Percentiles rank a stretch among this genome's conserved stretches.
Evolutionary conservation across 2,113 vertebrate genomes (phyloP).

Genomic region (Dicrurus megarhynchus): DNA sequence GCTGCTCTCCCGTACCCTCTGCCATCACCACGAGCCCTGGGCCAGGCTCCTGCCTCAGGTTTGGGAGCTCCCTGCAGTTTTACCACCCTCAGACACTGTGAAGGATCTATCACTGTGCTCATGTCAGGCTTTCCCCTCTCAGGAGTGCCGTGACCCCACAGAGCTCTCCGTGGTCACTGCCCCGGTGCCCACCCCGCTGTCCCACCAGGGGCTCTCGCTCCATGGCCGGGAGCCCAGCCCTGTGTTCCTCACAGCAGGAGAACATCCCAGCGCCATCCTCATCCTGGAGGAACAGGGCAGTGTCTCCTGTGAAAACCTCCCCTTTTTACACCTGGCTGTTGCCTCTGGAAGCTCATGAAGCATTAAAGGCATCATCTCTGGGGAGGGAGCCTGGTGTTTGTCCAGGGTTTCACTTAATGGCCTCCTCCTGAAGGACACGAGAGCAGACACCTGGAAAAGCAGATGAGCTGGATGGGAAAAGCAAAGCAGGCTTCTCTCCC

Average conservation of each 20-base stretch:
- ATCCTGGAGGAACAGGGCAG: background rate
- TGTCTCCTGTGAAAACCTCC: background rate
- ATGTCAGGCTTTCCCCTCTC: background rate
- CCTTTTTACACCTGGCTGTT: background rate
- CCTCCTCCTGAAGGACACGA: background rate
- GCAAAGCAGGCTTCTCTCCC: background rate
- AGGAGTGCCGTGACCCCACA: background rate
- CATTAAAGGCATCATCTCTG: background rate
- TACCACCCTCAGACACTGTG: background rate
- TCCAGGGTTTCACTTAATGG: background rate
- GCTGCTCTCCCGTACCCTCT: background rate
- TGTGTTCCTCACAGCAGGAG: background rate
- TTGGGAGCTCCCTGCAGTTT: background rate
- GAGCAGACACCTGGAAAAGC: background rate
- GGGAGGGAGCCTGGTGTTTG: background rate
- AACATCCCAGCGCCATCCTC: too few species aligned
- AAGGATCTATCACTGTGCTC: background rate
- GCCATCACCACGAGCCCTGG: background rate
- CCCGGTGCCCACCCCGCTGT: rapidly evolving
- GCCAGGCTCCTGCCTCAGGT: too few species aligned
- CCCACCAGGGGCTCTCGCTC: background rate
- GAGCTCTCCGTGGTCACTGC: background rate
- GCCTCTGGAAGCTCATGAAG: background rate
- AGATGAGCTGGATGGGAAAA: background rate
- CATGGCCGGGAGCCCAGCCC: background rate